Evolutionary conservation across 2,113 vertebrate species (phyloP).

Genomic region (Cichladusa arquata): DNA sequence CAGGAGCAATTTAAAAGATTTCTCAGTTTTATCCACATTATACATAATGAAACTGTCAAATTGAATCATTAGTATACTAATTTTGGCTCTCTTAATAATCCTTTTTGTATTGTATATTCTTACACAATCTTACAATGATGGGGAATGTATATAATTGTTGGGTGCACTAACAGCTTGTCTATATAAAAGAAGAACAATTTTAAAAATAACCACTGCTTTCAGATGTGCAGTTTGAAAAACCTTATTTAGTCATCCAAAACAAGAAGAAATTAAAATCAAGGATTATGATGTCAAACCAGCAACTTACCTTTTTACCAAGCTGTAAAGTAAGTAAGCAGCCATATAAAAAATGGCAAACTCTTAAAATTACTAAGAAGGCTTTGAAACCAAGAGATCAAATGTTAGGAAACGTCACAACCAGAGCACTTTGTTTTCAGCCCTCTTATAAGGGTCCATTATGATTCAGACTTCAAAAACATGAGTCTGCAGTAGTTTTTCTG

Average conservation of each 20-base stretch:
- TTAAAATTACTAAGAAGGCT: background rate
- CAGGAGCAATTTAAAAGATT: constrained; percentile 27
- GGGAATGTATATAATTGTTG: constrained; percentile 26
- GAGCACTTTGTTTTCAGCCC: background rate
- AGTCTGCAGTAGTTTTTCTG: background rate
- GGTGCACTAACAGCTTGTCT: constrained; percentile 18
- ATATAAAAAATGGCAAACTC: background rate
- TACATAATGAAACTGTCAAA: constrained; percentile 44
- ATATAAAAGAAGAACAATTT: background rate
- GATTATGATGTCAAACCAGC: background rate
- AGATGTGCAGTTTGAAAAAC: background rate
- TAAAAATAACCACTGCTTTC: constrained; percentile 33
- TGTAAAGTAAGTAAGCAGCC: background rate
- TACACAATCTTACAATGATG: background rate
- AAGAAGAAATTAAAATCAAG: background rate
- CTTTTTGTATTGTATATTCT: constrained; percentile 24
- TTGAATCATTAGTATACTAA: constrained; percentile 34
- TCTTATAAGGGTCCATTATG: background rate
- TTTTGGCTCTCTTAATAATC: constrained; percentile 37
- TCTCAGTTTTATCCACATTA: background rate
- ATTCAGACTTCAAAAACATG: background rate
- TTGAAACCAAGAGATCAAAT: background rate
- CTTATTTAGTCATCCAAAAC: background rate
- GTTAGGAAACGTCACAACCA: background rate
- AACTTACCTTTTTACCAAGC: background rate